Evolutionary conservation across 2,888 invertebrate species (phyloP).

Genomic region (Phyllotreta cruciferae): DNA sequence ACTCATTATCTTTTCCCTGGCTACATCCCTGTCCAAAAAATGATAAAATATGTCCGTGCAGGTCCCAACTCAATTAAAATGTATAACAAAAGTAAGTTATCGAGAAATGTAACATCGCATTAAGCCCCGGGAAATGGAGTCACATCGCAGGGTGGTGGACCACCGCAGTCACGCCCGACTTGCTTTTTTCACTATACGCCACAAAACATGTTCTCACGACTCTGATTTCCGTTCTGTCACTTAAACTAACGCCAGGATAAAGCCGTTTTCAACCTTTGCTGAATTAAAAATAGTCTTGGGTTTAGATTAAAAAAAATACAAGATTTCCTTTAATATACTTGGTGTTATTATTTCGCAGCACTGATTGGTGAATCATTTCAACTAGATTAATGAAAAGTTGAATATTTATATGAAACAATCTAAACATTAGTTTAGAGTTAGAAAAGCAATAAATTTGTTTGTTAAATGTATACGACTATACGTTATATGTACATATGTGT

Average conservation of each 20-base stretch:
- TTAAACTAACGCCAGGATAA: slow-evolving; percentile 1
- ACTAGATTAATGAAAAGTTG: too few relatives aligned
- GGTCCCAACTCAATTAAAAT: slow-evolving; percentile 17
- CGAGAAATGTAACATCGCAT: slow-evolving; percentile 17
- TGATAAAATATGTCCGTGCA: slow-evolving; percentile 3
- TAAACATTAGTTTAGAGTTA: too few relatives aligned
- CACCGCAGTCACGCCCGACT: slow-evolving; percentile 13
- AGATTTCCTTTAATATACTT: too few relatives aligned
- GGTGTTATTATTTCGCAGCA: too few relatives aligned
- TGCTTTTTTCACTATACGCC: slow-evolving; percentile 11
- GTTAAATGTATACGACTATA: too few relatives aligned
- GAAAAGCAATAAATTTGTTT: too few relatives aligned
- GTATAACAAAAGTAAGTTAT: slow-evolving; percentile 21
- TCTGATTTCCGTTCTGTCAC: slow-evolving; percentile 19
- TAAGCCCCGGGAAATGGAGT: slow-evolving; percentile 19
- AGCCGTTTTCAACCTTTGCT: slow-evolving; percentile 13
- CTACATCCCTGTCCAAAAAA: slow-evolving; percentile 5
- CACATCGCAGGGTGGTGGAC: slow-evolving; percentile 6
- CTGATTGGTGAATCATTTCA: too few relatives aligned
- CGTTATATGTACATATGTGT: too few relatives aligned
- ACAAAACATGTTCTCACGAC: slow-evolving; percentile 5
- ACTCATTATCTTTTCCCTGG: too few relatives aligned
- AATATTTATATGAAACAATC: too few relatives aligned
- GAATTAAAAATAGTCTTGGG: slow-evolving; percentile 10
- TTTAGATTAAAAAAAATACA: too few relatives aligned